Conservation (phyloP, 2,113 vertebrate genomes). For the Podarcis raffonei region DNA sequence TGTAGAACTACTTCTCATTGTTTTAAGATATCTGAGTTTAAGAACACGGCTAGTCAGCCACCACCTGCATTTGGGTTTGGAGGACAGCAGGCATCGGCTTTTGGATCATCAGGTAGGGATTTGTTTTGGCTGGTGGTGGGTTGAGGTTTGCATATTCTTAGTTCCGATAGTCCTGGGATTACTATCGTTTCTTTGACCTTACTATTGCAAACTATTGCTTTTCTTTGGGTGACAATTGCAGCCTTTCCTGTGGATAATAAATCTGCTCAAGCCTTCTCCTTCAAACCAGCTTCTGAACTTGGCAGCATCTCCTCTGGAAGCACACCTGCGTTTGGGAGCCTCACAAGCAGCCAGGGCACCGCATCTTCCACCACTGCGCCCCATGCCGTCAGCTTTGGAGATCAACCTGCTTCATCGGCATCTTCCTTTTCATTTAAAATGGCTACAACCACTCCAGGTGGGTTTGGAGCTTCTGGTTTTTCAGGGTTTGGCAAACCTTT, state of each 20-base stretch:
- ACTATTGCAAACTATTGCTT: not conserved
- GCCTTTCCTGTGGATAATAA: constrained; percentile 74
- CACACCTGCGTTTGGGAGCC: constrained; percentile 43
- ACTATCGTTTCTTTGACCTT: not conserved
- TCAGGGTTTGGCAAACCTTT: constrained; percentile 63
- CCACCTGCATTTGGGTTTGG: constrained; percentile 74
- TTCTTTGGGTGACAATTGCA: constrained; percentile 50
- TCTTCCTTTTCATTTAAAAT: constrained; percentile 75
- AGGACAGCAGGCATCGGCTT: constrained; percentile 60
- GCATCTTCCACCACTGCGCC: not conserved
- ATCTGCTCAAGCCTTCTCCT: constrained; percentile 77
- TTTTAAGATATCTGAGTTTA: constrained; percentile 82
- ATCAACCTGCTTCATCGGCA: constrained; percentile 45
- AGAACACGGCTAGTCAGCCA: constrained; percentile 60
- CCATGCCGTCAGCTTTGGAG: constrained; percentile 59
- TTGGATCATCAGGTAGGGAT: constrained; percentile 78
- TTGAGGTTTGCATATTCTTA: not conserved
- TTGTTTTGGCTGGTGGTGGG: not conserved
- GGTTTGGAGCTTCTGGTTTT: constrained; percentile 63
- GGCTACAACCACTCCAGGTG: constrained; percentile 33
- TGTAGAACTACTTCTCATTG: not conserved
- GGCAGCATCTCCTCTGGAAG: constrained; percentile 47
- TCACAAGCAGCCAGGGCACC: constrained; percentile 34
- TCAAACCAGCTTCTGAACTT: constrained; percentile 73
- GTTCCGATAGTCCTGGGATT: not conserved